phyloP scores from a whole-genome alignment of 2,797 vertebrate species.

The Ctenosaura bakeri region DNA sequence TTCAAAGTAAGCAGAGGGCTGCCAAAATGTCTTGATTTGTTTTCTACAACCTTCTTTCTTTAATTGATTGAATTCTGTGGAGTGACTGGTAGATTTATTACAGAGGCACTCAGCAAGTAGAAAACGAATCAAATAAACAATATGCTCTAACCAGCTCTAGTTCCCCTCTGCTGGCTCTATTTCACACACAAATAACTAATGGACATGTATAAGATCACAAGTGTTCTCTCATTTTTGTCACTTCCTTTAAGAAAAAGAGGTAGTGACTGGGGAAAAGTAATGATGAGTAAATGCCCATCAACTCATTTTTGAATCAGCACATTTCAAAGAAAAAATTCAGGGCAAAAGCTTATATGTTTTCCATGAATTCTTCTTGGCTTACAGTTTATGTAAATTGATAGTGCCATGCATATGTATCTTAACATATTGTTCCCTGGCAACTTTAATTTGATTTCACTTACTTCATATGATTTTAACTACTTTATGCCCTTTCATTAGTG shows the following conservation, averaged over 20 bases:
- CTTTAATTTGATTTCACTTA: neutral
- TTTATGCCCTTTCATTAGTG: neutral
- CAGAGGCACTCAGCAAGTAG: neutral
- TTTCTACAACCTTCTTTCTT: constrained; percentile 12
- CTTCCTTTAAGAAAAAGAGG: neutral
- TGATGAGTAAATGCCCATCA: neutral
- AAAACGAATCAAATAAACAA: constrained; percentile 35
- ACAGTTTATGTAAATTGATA: neutral
- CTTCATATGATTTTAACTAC: neutral
- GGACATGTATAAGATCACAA: neutral
- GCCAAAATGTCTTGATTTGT: constrained; percentile 19
- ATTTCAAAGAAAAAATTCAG: neutral
- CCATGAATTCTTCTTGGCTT: neutral
- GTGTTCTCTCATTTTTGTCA: constrained; percentile 14
- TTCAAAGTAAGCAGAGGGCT: constrained; percentile 9
- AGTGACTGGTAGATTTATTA: constrained; percentile 23
- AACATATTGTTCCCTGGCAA: neutral
- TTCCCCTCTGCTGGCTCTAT: constrained; percentile 22
- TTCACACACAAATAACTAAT: neutral
- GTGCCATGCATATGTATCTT: neutral
- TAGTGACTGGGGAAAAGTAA: neutral
- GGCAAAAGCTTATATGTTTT: neutral
- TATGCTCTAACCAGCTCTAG: neutral
- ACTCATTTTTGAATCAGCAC: neutral
- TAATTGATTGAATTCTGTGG: constrained; percentile 36